Conservation (phyloP, 1,140 invertebrate species). For the Sminthurides bifidus region DNA sequence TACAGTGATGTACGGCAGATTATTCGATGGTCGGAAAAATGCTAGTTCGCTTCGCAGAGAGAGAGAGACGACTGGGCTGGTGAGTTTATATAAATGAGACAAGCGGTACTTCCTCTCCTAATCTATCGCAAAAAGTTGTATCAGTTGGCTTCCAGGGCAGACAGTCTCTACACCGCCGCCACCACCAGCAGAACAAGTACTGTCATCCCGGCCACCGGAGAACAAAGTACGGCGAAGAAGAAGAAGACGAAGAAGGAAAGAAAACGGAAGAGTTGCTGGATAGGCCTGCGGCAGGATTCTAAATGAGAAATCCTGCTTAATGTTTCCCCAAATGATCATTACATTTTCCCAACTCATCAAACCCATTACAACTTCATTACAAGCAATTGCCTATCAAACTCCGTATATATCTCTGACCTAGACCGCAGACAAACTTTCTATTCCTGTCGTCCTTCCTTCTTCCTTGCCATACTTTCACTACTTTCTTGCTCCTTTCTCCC, state of each 20-base stretch:
- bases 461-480: background rate
- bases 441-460: constrained; percentile 8
- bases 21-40: constrained; percentile 17
- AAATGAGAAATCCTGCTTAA: constrained; percentile 31
- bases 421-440: constrained; percentile 27
- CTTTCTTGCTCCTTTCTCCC: constrained; percentile 5
- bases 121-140: too few relatives aligned
- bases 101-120: too few relatives aligned
- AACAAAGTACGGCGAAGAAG: too few relatives aligned
- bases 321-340: constrained; percentile 30
- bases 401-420: constrained; percentile 18
- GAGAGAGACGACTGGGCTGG: too few relatives aligned
- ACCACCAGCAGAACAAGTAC: too few relatives aligned
- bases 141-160: too few relatives aligned
- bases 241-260: constrained; percentile 3
- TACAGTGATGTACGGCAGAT: constrained; percentile 28
- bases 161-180: too few relatives aligned
- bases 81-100: too few relatives aligned
- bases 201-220: too few relatives aligned
- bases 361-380: constrained; percentile 30
- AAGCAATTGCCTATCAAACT: constrained; percentile 31
- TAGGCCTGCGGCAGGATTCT: constrained; percentile 21
- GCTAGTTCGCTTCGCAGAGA: too few relatives aligned
- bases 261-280: constrained; percentile 11
- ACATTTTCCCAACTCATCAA: constrained; percentile 24